These are phyloP conservation scores for Drosophila asahinai DNA, from an alignment of 1,140 invertebrate species.

Conservation along the genomic window DNA sequence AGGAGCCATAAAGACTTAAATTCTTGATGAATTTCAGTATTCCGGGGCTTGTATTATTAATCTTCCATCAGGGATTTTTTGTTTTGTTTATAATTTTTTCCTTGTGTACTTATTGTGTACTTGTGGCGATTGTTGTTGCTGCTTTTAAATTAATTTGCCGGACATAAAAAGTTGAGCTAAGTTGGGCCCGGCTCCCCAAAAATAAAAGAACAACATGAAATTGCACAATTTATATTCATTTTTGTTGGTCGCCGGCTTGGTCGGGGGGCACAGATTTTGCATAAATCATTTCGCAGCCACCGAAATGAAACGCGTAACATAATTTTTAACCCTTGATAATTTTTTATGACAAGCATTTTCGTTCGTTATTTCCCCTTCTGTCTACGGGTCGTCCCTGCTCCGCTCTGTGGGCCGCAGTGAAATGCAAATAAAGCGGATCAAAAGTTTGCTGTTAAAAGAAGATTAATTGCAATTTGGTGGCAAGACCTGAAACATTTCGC, in stretches of 20 bases:
- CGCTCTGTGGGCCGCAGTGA: conserved; percentile 67
- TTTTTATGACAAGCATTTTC: conserved; percentile 83
- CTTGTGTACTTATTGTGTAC: conserved; percentile 23
- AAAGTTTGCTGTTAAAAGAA: conserved; percentile 83
- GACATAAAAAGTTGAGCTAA: conserved; percentile 68
- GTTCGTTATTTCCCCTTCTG: conserved; percentile 69
- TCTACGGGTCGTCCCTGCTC: conserved; percentile 4
- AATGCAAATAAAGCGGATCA: conserved; percentile 83
- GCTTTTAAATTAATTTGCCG: conserved; percentile 79
- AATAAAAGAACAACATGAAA: conserved; percentile 62
- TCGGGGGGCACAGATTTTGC: conserved; percentile 72
- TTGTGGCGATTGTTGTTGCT: conserved; percentile 36
- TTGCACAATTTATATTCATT: conserved; percentile 82
- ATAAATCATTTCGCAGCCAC: conserved; percentile 79
- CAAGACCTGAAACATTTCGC: conserved; percentile 57
- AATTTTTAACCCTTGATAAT: conserved; percentile 83
- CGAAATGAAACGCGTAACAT: conserved; percentile 80
- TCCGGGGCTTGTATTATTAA: too few species aligned
- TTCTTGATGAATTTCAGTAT: too few species aligned
- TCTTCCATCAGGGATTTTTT: accelerated
- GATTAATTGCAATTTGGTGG: conserved; percentile 82
- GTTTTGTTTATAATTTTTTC: background rate
- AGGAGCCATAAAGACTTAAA: too few species aligned
- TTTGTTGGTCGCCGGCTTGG: conserved; percentile 46
- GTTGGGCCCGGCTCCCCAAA: conserved; percentile 11